These are phyloP conservation scores for Atherinosoma microstoma DNA, from an alignment of 2,797 vertebrate genomes.

Conservation along the genomic window DNA sequence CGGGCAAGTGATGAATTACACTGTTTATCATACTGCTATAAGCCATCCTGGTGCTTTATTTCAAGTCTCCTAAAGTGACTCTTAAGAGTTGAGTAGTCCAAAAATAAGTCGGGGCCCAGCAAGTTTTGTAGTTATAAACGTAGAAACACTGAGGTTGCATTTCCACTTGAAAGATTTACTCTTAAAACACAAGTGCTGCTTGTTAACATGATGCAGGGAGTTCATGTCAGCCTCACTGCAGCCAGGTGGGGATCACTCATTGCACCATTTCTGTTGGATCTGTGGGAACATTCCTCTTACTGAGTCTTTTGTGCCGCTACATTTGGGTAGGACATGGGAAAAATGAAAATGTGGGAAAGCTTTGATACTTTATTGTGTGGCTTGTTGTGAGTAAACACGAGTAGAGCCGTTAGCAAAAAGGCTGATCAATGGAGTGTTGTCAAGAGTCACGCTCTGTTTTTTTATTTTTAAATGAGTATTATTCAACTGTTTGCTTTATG, in stretches of 20 bases:
- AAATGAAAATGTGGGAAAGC: slow-evolving; percentile 11
- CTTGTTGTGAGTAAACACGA: slow-evolving; percentile 25
- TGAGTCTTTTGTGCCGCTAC: slow-evolving; percentile 2
- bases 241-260: slow-evolving; percentile 26
- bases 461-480: slow-evolving; percentile 12
- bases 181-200: slow-evolving; percentile 25
- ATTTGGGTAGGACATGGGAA: slow-evolving; percentile 22
- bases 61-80: slow-evolving; percentile 67
- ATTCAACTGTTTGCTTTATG: slow-evolving; percentile 34
- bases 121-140: slow-evolving; percentile 9
- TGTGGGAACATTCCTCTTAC: slow-evolving; percentile 22
- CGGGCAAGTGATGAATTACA: slow-evolving; percentile 55
- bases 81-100: slow-evolving; percentile 56
- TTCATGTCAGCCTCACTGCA: slow-evolving; percentile 10
- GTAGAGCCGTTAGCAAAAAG: slow-evolving; percentile 26
- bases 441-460: slow-evolving; percentile 25
- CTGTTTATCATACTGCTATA: slow-evolving; percentile 63
- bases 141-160: too few relatives aligned
- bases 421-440: slow-evolving; percentile 34
- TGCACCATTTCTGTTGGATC: background rate
- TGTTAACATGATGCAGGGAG: background rate
- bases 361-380: background rate
- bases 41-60: slow-evolving; percentile 66
- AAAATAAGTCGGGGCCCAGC: slow-evolving; percentile 33
- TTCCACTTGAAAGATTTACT: too few relatives aligned